These are phyloP conservation scores for Tetropium fuscum DNA, from an alignment of 2,888 invertebrate species.

Conservation along the genomic window DNA sequence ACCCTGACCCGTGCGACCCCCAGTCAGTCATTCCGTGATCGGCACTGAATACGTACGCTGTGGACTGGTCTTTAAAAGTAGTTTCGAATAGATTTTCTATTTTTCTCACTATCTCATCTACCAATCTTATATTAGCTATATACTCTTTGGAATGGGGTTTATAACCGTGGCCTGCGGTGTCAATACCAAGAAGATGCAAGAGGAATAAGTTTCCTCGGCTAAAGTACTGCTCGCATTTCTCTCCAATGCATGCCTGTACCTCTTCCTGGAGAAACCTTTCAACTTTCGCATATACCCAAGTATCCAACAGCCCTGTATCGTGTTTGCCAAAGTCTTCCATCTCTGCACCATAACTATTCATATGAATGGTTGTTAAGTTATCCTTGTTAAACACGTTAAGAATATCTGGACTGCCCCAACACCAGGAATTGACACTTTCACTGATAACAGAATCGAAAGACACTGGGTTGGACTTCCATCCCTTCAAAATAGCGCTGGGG, in stretches of 20 bases:
- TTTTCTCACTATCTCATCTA: slow-evolving; percentile 81
- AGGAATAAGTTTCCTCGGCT: slow-evolving; percentile 80
- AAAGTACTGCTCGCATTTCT: slow-evolving; percentile 63
- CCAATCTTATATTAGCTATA: slow-evolving; percentile 79
- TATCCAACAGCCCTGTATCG: slow-evolving; percentile 75
- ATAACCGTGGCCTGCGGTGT: slow-evolving; percentile 94
- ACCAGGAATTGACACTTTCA: slow-evolving; percentile 85
- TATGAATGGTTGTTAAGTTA: slow-evolving; percentile 65
- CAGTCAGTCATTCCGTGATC: slow-evolving; percentile 99
- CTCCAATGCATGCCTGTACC: slow-evolving; percentile 44
- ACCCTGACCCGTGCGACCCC: slow-evolving; percentile 97
- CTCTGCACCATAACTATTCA: slow-evolving; percentile 72
- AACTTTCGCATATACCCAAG: slow-evolving; percentile 92
- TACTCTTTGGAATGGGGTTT: slow-evolving; percentile 91
- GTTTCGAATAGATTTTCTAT: slow-evolving; percentile 77
- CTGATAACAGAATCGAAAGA: slow-evolving; percentile 98
- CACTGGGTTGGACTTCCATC: slow-evolving; percentile 98
- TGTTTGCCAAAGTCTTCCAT: slow-evolving; percentile 81
- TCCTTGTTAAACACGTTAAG: slow-evolving; percentile 90
- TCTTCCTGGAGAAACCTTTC: slow-evolving; percentile 69
- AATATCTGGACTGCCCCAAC: slow-evolving; percentile 97
- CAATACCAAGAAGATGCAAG: slow-evolving; percentile 93
- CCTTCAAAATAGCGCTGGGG: slow-evolving; percentile 94
- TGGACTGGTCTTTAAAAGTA: slow-evolving; percentile 80
- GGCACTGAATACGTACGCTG: slow-evolving; percentile 91